A percentile compares a stretch with the other conserved stretches of the same genome.
Evolutionary conservation across 2,797 vertebrate genomes (phyloP).

Genomic region (Artibeus lituratus): DNA sequence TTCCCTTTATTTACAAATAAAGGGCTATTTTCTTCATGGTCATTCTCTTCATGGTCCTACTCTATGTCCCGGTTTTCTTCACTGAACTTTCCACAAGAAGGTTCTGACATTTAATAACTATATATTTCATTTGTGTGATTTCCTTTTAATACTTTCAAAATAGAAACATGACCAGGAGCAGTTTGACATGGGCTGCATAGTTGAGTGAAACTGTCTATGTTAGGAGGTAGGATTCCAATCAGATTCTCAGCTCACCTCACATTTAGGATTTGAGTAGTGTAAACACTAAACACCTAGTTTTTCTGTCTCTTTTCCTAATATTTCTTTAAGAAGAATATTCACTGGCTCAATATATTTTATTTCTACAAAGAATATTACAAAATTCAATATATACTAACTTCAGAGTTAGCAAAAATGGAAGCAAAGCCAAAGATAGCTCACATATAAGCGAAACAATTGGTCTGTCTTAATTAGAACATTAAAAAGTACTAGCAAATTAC

Average conservation of each 20-base stretch:
- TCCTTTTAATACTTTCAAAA: not conserved
- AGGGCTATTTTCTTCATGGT: not conserved
- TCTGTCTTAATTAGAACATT: not conserved
- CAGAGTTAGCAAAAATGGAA: slow-evolving; percentile 9
- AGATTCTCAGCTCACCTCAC: not conserved
- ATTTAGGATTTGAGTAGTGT: not conserved
- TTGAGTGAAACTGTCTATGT: not conserved
- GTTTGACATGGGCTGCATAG: not conserved
- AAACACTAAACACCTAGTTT: not conserved
- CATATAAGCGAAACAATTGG: not conserved
- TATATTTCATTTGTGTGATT: not conserved
- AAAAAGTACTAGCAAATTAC: not conserved
- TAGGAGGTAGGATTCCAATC: not conserved
- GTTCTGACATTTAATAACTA: slow-evolving; percentile 1
- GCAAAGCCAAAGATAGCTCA: not conserved
- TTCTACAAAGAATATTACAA: not conserved
- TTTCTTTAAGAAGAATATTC: slow-evolving; percentile 28
- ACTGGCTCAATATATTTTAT: not conserved
- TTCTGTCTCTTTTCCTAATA: not conserved
- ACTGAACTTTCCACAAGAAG: not conserved
- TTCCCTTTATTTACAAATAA: not conserved
- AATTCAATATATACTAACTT: slow-evolving; percentile 8
- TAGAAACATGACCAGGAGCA: not conserved
- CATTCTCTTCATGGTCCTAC: not conserved
- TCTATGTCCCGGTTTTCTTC: not conserved